Evolutionary conservation across 2,888 invertebrate species (phyloP), one percentile per base, ranked within the genome.

Genomic region (Ashinkailepas kermadecensis): DNA sequence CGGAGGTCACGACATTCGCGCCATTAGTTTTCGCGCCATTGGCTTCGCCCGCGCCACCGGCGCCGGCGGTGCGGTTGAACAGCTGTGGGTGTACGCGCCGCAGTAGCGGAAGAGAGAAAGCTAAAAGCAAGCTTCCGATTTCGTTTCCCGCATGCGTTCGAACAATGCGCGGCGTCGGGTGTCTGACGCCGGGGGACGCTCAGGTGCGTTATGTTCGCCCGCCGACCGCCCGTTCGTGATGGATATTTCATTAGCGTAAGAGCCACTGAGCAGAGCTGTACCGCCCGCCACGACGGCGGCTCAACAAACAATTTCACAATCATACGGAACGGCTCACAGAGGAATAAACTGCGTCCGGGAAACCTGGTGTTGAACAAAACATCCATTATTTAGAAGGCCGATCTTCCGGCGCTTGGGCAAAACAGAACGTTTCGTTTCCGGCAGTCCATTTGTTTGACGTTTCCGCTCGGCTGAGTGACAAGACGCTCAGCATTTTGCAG

Each of bases 241-340:
- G 74, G 74, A 74, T 74, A 15, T 56, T 74, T 74, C 74, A 74
- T 74, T 56, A 56, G 6, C 10, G 13, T 74, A 74, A 74, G 56
- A 74, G 74, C 54, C 74, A 21, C 54, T 21, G 74, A 70, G 6
- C 15, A 70, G 18, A 10, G 70, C 25, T 11, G 4, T 39, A 13
- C 74, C 4, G 15, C 7, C 70, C 15, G 25, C 13, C 39, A 7
- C 54, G 4, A 21, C 21, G 74, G 12, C 10, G 54, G 56, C 15
- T 18, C 9, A 65, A 65, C 54, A 74, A 74, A 74, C 74, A 74
- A 56, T 74, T 15, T 56, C 74, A n/a, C 74, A 56, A 74, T 74
- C 74, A 56, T 74, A 56, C 74, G 74, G 74, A 54, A 56, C 74
- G 11, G 21, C 54, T 11, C 70, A 54, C 74, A 18, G 21, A 21